Conservation (phyloP, 2,797 vertebrate species). For the Argentina silus region DNA sequence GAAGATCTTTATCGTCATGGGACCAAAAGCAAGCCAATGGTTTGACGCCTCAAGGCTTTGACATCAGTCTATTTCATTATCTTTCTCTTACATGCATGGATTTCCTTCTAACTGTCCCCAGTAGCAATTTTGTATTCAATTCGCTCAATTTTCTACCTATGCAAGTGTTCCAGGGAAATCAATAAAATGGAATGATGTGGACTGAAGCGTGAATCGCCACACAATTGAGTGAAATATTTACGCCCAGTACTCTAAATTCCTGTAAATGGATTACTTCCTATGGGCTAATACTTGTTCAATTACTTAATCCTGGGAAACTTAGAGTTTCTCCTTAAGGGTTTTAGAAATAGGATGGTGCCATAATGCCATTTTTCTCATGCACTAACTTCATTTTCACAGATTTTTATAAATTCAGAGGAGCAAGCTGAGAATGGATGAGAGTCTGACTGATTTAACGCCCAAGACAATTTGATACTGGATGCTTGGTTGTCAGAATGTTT, state of each 20-base stretch:
- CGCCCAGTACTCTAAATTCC: slow-evolving; percentile 21
- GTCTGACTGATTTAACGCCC: background rate
- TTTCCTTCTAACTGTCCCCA: slow-evolving; percentile 62
- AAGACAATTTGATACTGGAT: background rate
- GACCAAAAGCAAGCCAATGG: slow-evolving; percentile 54
- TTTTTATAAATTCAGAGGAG: background rate
- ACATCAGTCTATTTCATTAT: slow-evolving; percentile 66
- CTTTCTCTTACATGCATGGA: slow-evolving; percentile 65
- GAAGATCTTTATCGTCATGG: slow-evolving; percentile 67
- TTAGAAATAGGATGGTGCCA: background rate
- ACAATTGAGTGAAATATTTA: slow-evolving; percentile 44
- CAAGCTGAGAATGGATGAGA: background rate
- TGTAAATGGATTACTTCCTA: slow-evolving; percentile 23
- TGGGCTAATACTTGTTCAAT: slow-evolving; percentile 7
- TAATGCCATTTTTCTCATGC: background rate
- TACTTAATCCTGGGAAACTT: slow-evolving; percentile 3
- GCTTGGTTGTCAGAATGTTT: background rate
- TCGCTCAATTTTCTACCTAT: slow-evolving; percentile 56
- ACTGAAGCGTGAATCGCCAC: slow-evolving; percentile 46
- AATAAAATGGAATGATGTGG: slow-evolving; percentile 49
- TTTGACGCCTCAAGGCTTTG: slow-evolving; percentile 51
- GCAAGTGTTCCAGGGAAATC: slow-evolving; percentile 61
- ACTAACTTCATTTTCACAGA: background rate
- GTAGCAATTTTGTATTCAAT: slow-evolving; percentile 48
- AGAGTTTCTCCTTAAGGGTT: background rate